phyloP scores from a whole-genome alignment of 2,888 invertebrate genomes.

The Scaptomyza reducta region DNA sequence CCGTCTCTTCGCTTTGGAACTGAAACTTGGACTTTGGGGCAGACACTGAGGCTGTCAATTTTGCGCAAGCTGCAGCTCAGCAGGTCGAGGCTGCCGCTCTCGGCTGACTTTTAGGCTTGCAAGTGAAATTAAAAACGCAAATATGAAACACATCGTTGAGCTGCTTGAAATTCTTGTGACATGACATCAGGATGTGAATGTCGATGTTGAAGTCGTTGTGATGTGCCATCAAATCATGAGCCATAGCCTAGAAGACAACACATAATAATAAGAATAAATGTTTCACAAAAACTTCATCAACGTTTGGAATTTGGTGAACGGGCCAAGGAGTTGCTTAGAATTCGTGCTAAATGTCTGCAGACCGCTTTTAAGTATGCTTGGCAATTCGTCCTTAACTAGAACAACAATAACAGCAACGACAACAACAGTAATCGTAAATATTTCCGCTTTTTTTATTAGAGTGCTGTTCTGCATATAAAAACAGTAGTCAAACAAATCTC shows the following conservation, averaged over 20 bases:
- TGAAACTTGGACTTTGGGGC: not conserved
- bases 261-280: slow-evolving; percentile 50
- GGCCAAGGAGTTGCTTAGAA: slow-evolving; percentile 17
- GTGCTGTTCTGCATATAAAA: slow-evolving; percentile 13
- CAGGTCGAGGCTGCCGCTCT: slow-evolving; percentile 15
- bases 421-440: slow-evolving; percentile 13
- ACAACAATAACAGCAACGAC: slow-evolving; percentile 7
- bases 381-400: slow-evolving; percentile 29
- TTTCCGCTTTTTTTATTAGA: not conserved
- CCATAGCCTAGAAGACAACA: slow-evolving; percentile 31
- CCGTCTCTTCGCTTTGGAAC: not conserved
- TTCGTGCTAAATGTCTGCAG: slow-evolving; percentile 4
- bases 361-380: slow-evolving; percentile 52
- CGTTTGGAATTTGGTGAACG: slow-evolving; percentile 46
- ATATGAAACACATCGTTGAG: slow-evolving; percentile 69
- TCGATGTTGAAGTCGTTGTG: slow-evolving; percentile 27
- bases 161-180: slow-evolving; percentile 60
- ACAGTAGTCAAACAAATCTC: slow-evolving; percentile 41
- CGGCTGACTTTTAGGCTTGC: slow-evolving; percentile 40
- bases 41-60: not conserved
- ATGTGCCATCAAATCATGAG: slow-evolving; percentile 65
- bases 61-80: slow-evolving; percentile 18
- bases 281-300: slow-evolving; percentile 55
- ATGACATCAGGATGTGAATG: slow-evolving; percentile 54
- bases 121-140: slow-evolving; percentile 64